phyloP scores from a whole-genome alignment of 2,113 vertebrate species.

The Boleophthalmus pectinirostris region DNA sequence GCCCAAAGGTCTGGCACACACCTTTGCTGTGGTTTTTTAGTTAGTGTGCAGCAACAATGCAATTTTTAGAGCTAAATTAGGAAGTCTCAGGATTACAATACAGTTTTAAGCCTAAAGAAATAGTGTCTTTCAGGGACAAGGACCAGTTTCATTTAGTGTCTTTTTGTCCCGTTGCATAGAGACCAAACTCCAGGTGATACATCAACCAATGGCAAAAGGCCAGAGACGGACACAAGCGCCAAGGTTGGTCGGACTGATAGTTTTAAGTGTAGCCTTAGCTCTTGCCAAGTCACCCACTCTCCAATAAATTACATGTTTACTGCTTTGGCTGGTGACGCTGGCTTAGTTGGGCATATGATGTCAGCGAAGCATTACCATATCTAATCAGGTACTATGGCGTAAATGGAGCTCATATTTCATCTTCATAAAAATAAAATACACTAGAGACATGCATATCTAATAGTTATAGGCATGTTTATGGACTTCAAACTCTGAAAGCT shows the following conservation, averaged over 20 bases:
- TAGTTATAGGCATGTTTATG: constrained; percentile 73
- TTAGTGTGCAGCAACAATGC: neutral
- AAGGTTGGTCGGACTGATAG: constrained; percentile 60
- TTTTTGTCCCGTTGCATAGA: constrained; percentile 53
- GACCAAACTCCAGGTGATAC: constrained; percentile 64
- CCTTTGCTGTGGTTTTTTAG: neutral
- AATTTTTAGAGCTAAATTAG: neutral
- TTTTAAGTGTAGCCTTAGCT: constrained; percentile 52
- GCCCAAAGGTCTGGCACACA: neutral
- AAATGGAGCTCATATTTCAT: constrained; percentile 51
- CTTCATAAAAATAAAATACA: constrained; percentile 67
- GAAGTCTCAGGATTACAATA: neutral
- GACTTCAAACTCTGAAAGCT: constrained; percentile 61
- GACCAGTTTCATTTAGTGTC: constrained; percentile 9
- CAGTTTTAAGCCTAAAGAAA: neutral
- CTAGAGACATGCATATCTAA: constrained; percentile 40
- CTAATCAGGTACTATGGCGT: constrained; percentile 75
- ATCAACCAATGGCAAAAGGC: constrained; percentile 68
- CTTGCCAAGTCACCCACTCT: constrained; percentile 53
- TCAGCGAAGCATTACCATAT: constrained; percentile 75
- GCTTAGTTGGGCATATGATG: constrained; percentile 48
- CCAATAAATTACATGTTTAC: constrained; percentile 72
- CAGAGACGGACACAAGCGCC: constrained; percentile 47
- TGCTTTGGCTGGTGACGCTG: constrained; percentile 30
- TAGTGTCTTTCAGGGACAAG: constrained; percentile 38